Evolutionary conservation across 2,888 invertebrate species (phyloP), one percentile per base, ranked within the genome.

Genomic region (Athetis lepigone): DNA sequence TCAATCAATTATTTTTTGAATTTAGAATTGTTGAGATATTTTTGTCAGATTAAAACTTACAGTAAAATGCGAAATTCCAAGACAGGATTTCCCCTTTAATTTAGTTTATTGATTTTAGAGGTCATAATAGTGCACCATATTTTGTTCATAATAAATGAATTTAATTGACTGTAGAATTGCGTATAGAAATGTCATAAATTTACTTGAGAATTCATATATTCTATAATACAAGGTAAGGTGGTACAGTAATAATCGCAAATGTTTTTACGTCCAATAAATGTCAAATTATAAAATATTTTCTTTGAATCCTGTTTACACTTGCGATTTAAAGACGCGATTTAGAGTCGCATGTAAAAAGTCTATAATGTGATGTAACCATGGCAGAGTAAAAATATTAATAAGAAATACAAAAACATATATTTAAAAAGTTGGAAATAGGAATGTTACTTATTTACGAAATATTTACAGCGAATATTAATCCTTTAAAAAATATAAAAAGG

Each of bases 231-330:
- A 60, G 42, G 27, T 58, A 64, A 72, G 76, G 71, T 76, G 76
- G 76, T 72, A 58, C 37, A 71, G 54, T 23, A 61, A 18, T 61
- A 62, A 75, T 51, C 27, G 71, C 71, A 75, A 72, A 71, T 71
- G 56, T 71, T 36, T n/a, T 45, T 37, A 52, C 40, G 45, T 55
- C 51, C 18, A 43, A 29, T 40, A n/a, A 51, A 70, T 50, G 25
- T 56, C 47, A 58, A 58, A 40, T 27, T 46, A 58, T n/a, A 18
- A n/a, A 45, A 54, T 45, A 39, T 43, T 55, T 18, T 50, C 40
- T 33, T 42, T 36, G 27, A 58, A 19, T 18, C 45, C 23, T 47
- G 40, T 5, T 36, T 36, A 52, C 42, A 70, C 9, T 71, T 76
- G 54, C 57, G 54, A 71, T 57, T 70, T 45, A 25, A 33, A 52